These are phyloP conservation scores for Eubasilissa splendida DNA, from an alignment of 2,888 invertebrate genomes.

Conservation along the genomic window DNA sequence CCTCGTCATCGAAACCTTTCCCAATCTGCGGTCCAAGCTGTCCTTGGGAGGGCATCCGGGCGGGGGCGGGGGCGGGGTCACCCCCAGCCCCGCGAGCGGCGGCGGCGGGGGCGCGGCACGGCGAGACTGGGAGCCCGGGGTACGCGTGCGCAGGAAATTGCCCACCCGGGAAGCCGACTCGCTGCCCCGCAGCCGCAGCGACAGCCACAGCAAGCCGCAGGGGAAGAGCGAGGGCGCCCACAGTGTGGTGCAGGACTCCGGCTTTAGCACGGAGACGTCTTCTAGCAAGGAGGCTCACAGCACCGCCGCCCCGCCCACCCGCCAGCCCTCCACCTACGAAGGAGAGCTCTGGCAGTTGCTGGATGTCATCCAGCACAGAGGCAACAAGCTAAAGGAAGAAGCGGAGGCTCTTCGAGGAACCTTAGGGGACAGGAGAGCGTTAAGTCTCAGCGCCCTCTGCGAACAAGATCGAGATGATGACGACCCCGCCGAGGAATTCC, in stretches of 20 bases:
- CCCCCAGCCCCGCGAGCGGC: constrained; percentile 59
- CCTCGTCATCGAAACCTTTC: constrained; percentile 95
- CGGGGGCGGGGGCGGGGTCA: constrained; percentile 67
- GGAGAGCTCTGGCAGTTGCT: constrained; percentile 90
- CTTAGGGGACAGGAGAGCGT: constrained; percentile 64
- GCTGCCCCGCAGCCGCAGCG: constrained; percentile 77
- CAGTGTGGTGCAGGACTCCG: constrained; percentile 85
- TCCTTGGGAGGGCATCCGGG: constrained; percentile 70
- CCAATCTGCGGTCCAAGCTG: constrained; percentile 91
- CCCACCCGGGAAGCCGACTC: constrained; percentile 62
- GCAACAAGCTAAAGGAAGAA: constrained; percentile 80
- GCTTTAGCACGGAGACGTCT: constrained; percentile 92
- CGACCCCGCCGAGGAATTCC: constrained; percentile 59
- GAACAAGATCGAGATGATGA: constrained; percentile 63
- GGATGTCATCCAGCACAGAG: constrained; percentile 88
- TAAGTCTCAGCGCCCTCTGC: constrained; percentile 63
- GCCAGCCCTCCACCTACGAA: constrained; percentile 66
- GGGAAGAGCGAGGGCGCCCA: constrained; percentile 75
- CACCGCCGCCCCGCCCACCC: constrained; percentile 68
- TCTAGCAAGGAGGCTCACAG: constrained; percentile 86
- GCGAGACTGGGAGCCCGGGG: constrained; percentile 87
- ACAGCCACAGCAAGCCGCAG: constrained; percentile 76
- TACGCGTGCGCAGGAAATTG: constrained; percentile 80
- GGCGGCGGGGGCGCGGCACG: constrained; percentile 69
- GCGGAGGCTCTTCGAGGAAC: constrained; percentile 77